Conservation (phyloP, 1,140 invertebrate species). For the Drosophila lowei region DNA sequence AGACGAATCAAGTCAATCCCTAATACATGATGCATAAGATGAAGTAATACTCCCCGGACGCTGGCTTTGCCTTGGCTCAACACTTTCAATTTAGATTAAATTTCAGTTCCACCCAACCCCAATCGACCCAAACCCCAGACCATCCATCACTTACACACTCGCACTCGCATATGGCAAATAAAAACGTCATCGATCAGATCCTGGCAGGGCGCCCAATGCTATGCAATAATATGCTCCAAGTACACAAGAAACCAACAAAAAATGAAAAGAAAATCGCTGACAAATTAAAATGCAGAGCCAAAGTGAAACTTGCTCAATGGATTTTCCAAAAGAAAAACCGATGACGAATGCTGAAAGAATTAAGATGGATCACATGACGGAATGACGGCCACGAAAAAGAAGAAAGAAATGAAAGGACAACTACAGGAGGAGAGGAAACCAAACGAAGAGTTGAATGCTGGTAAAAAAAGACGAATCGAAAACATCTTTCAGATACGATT, state of each 20-base stretch:
- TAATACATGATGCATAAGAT: no score
- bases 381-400: constrained; percentile 62
- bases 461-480: constrained; percentile 41
- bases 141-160: constrained; percentile 58
- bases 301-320: constrained; percentile 60
- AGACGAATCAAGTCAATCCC: no score
- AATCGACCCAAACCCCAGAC: not conserved
- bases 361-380: constrained; percentile 79
- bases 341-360: constrained; percentile 80
- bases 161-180: constrained; percentile 60
- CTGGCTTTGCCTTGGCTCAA: constrained; percentile 3
- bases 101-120: constrained; percentile 8
- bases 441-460: constrained; percentile 43
- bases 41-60: no score
- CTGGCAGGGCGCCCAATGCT: constrained; percentile 56
- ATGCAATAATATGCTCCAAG: constrained; percentile 48
- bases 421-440: constrained; percentile 21
- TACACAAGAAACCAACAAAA: constrained; percentile 21
- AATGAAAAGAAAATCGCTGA: constrained; percentile 62
- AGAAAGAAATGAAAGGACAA: constrained; percentile 16
- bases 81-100: constrained; percentile 64
- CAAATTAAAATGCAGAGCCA: constrained; percentile 79
- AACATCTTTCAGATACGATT: constrained; percentile 58
- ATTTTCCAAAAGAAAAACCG: constrained; percentile 50
- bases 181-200: constrained; percentile 79